Base-by-base conservation (phyloP, 2,888 invertebrate genomes). In the Melipona bicolor region DNA sequence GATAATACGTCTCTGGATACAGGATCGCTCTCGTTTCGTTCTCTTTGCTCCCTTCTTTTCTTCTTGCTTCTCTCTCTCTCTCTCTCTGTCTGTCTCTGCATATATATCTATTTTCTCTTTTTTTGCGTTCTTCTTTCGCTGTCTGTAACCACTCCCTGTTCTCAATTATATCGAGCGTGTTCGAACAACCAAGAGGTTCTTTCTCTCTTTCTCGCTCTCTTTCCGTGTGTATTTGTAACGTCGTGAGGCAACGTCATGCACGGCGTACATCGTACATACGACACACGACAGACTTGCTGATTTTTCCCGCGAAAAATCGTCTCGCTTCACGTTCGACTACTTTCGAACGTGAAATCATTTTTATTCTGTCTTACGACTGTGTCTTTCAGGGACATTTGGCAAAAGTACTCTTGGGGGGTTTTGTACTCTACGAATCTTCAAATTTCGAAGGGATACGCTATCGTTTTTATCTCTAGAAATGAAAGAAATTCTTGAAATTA, bases 71-170 rank as follows among this genome's bases (percentile, higher is more conserved):
- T 11, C 19, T 43, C 43, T 17, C n/a, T 54, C 9, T 56, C 17
- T 54, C 1, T 32, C 17, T 56, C n/a, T 15, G 3, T 36, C 17
- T 15, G 3, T 36, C 17, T 70, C 17, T 54, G 9, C 9, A 43
- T 24, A 17, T 32, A 21, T 32, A 21, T 70, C 9, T 54, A 21
- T 54, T 71, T 61, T 21, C n/a, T 62, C 21, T 43, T 50, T 52
- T 24, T 49, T 24, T 43, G 43, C n/a, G 49, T 49, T 75, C 36
- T 43, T 74, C 43, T 59, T 62, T 61, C 73, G 54, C n/a, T 43
- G 19, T 50, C 59, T 54, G 32, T 52, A 77, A 85, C 86, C 86
- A 85, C 86, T 82, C 85, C 85, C 72, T 71, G 64, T 73, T 77
- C 79, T 71, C 77, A 67, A 77, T 74, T 74, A 68, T 75, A 76